Conservation (phyloP, 2,113 vertebrate genomes). For the Paracanthobrama guichenoti region DNA sequence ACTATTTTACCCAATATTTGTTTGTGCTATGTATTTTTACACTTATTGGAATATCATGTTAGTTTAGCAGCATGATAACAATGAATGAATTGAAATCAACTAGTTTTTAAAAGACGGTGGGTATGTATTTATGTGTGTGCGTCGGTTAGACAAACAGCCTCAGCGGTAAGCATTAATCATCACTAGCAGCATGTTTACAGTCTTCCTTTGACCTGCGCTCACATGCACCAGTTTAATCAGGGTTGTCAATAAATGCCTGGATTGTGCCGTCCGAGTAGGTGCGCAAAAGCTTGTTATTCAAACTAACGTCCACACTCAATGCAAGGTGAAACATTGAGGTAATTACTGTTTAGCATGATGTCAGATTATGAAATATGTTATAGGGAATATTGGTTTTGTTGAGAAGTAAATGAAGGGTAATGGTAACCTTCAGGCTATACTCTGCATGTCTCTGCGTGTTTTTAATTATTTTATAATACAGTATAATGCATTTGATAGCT, state of each 20-base stretch:
- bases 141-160: neutral
- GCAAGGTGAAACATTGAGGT: conserved; percentile 8
- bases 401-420: neutral
- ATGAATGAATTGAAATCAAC: neutral
- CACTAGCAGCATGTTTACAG: neutral
- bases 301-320: neutral
- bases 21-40: neutral
- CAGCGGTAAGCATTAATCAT: neutral
- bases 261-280: neutral
- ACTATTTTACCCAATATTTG: neutral
- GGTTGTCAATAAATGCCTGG: conserved; percentile 7
- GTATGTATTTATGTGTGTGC: neutral
- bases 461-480: neutral
- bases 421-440: neutral
- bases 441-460: too few relatives aligned
- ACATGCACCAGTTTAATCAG: conserved; percentile 12
- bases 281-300: conserved; percentile 4
- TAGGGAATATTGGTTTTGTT: neutral
- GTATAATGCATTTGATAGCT: neutral
- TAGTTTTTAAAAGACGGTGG: neutral
- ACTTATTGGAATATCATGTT: neutral
- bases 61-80: neutral
- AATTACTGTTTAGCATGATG: conserved; percentile 14
- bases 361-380: neutral
- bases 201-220: neutral